These are phyloP conservation scores for Eira barbara DNA, from an alignment of 2,113 vertebrate genomes.

Conservation along the genomic window DNA sequence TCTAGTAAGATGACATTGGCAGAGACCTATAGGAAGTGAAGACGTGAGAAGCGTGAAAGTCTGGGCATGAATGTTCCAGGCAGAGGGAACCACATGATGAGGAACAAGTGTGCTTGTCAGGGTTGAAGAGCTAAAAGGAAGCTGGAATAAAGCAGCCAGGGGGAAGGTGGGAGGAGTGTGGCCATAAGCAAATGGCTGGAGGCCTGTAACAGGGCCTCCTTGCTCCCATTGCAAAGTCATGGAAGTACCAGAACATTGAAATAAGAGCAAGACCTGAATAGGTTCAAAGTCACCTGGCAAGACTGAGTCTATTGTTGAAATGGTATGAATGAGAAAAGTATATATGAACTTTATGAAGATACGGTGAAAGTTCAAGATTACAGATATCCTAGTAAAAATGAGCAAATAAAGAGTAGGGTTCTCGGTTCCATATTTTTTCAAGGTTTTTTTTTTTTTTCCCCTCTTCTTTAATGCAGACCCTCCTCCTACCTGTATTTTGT, in stretches of 20 bases:
- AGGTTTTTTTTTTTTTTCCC: no score
- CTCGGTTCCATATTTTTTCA: not conserved
- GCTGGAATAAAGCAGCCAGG: not conserved
- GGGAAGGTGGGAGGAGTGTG: no score
- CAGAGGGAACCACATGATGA: not conserved
- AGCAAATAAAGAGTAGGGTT: not conserved
- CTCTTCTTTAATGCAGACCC: not conserved
- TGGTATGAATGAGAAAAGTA: not conserved
- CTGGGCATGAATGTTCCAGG: not conserved
- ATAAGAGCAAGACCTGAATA: not conserved
- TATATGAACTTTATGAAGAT: not conserved
- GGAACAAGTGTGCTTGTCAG: not conserved
- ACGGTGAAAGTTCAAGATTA: not conserved
- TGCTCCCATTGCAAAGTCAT: not conserved
- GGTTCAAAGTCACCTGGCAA: not conserved
- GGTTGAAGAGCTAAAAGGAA: not conserved
- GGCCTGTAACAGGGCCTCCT: not conserved
- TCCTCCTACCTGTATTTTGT: not conserved
- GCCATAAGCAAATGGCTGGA: no score
- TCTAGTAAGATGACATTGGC: not conserved
- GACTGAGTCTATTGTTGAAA: not conserved
- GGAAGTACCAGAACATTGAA: not conserved
- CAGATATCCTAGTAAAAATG: not conserved
- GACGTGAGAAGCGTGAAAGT: not conserved
- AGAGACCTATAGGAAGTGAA: not conserved